A percentile compares a stretch with the other conserved stretches of the same genome.
phyloP scores from a whole-genome alignment of 2,888 invertebrate genomes.

The Acronicta leporina region DNA sequence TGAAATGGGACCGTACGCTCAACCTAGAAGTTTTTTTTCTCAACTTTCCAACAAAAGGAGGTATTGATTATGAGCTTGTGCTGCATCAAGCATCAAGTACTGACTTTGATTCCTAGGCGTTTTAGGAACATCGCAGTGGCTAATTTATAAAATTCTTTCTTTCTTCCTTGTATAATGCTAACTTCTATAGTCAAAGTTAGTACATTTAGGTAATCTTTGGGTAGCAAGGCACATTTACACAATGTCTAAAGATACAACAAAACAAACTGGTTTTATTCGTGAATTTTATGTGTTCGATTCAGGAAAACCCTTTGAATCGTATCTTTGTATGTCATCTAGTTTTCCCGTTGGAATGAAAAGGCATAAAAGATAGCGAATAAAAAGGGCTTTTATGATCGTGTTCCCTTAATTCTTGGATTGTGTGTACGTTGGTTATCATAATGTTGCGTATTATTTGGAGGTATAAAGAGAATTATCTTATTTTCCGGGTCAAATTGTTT shows the following conservation, averaged over 20 bases:
- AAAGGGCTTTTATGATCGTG: constrained; percentile 34
- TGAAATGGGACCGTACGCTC: no score
- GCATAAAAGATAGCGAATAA: constrained; percentile 45
- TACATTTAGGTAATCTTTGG: constrained; percentile 3
- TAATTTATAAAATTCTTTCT: no score
- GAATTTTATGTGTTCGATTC: constrained; percentile 53
- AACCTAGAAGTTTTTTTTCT: no score
- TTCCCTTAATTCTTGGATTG: constrained; percentile 39
- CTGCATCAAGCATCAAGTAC: no score
- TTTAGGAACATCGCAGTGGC: no score
- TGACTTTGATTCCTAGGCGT: no score
- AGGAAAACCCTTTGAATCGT: constrained; percentile 47
- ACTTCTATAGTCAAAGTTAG: no score
- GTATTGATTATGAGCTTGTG: no score
- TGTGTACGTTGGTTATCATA: constrained; percentile 39
- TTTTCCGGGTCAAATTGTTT: neutral
- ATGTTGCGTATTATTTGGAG: constrained; percentile 12
- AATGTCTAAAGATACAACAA: constrained; percentile 38
- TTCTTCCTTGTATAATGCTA: neutral
- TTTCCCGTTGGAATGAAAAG: constrained; percentile 43
- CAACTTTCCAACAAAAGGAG: no score
- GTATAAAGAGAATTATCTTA: neutral
- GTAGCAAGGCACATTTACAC: constrained; percentile 27
- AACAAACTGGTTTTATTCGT: constrained; percentile 40
- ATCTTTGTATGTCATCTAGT: constrained; percentile 56